phyloP scores from a whole-genome alignment of 2,113 vertebrate genomes.

The Recurvirostra avosetta region DNA sequence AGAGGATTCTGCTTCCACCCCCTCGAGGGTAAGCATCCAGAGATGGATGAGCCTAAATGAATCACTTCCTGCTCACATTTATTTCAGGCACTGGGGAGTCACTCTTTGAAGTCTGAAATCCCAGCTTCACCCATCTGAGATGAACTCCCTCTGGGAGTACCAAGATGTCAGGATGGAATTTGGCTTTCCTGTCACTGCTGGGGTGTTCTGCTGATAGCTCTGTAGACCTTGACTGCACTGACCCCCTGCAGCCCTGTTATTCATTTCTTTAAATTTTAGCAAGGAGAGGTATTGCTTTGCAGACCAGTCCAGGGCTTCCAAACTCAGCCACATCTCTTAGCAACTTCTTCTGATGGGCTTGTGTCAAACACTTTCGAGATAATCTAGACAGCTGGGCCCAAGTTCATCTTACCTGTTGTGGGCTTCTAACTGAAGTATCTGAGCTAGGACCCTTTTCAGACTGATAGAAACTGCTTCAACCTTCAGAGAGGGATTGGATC shows the following conservation, averaged over 20 bases:
- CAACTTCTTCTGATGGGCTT: not conserved
- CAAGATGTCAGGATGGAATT: not conserved
- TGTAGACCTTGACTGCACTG: not conserved
- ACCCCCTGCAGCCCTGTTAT: not conserved
- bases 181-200: not conserved
- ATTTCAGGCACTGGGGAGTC: not conserved
- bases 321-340: not conserved
- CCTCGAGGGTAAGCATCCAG: not conserved
- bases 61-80: not conserved
- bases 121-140: not conserved
- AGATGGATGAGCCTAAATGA: not conserved
- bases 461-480: not conserved
- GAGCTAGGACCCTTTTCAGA: not conserved
- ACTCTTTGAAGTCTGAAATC: not conserved
- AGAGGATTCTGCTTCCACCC: not conserved
- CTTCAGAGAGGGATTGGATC: not conserved
- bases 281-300: not conserved
- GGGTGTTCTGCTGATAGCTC: not conserved
- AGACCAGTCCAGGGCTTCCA: not conserved
- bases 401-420: not conserved
- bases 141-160: fast-evolving
- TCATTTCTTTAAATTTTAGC: not conserved
- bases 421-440: not conserved
- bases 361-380: not conserved
- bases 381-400: not conserved